Base-by-base conservation (phyloP, 2,113 vertebrate genomes). In the Azemiops feae region DNA sequence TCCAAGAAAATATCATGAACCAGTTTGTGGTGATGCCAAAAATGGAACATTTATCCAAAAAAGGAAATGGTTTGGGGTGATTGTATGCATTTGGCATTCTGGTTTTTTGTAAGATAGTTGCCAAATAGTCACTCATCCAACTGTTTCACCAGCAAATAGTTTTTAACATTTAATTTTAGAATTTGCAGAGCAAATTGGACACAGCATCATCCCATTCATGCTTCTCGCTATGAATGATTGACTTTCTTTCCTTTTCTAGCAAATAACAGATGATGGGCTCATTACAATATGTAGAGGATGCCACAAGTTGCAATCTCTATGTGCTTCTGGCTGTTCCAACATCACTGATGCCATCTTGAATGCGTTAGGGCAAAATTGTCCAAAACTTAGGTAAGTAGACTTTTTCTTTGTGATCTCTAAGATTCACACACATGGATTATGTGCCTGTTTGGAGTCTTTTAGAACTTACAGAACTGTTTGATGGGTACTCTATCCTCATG, bases 201-300 rank as follows among this genome's bases (percentile, higher is more conserved):
- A 27, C 89, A 0, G n/a, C 54, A 47, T 0, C 10, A 18, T 16
- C 25, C 87, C 45, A 74, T 74, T 69, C 27, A 8, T n/a, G 14
- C 43, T 25, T 89, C 91, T 0, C 74, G 1, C 45, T 4, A 55
- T 54, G 87, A 91, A 58, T 92, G 85, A 93, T 53, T 95, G 94
- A 94, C 93, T 39, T 30, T 55, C 89, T 94, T 74, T 93, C 91
- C 4, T 95, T 93, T 92, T 98, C 97, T 97, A 99, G 99, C 99
- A 99, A 98, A 99, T 99, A 97, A 99, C 99, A 96, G 99, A 99
- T 43, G 99, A 99, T 23, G 99, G 99, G 90, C 98, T 99, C 95
- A 99, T 99, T 97, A 99, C 99, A 87, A 99, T 99, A 97, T 99
- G 99, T 96, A 98, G 99, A 95, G 99, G 99, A 85, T 99, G 99